Percentiles rank a stretch among this genome's conserved stretches.
Conservation (phyloP, 1,140 invertebrate genomes). For the Pararge aegeria region DNA sequence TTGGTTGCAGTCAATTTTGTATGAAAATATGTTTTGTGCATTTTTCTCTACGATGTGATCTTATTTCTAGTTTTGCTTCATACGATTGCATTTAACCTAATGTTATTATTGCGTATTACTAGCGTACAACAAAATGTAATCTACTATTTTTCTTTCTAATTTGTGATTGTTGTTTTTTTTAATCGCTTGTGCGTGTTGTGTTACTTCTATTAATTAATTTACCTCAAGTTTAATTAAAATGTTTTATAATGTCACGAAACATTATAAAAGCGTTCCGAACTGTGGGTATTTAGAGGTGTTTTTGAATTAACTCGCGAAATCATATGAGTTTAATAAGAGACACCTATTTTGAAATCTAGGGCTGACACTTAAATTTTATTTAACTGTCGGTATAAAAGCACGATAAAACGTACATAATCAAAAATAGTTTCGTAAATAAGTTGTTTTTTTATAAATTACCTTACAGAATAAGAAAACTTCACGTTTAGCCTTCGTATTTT, state of each 20-base stretch:
- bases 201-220: too few species aligned
- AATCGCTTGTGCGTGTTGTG: neutral
- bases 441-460: neutral
- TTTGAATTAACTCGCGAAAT: too few species aligned
- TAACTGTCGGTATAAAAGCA: neutral
- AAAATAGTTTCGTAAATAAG: neutral
- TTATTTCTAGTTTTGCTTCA: slow-evolving; percentile 10
- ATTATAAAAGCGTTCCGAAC: too few species aligned
- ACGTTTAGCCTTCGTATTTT: neutral
- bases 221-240: too few species aligned
- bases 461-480: neutral
- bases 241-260: too few species aligned
- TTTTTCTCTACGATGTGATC: neutral
- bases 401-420: neutral
- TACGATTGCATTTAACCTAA: slow-evolving; percentile 1
- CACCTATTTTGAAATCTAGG: too few species aligned
- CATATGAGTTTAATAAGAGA: too few species aligned
- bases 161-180: neutral
- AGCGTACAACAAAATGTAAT: neutral
- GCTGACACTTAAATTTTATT: too few species aligned
- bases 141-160: too few species aligned
- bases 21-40: neutral
- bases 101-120: neutral
- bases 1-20: too few species aligned
- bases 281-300: too few species aligned